phyloP scores from a whole-genome alignment of 2,113 vertebrate species.

The Gymnarchus niloticus region DNA sequence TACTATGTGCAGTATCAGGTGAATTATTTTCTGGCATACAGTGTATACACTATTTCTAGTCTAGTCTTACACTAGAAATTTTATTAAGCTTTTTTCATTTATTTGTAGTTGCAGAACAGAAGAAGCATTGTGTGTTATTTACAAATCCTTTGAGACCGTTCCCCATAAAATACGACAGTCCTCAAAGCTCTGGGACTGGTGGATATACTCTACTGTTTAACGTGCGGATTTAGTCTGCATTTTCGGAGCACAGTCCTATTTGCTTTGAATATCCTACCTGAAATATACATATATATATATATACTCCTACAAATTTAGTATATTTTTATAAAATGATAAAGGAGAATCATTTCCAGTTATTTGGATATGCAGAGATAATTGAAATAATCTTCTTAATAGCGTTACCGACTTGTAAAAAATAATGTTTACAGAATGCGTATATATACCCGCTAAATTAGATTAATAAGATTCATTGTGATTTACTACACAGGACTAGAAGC shows the following conservation, averaged over 20 bases:
- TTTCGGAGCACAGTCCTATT: too few relatives aligned
- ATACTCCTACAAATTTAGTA: background rate
- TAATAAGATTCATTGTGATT: background rate
- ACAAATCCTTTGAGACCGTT: background rate
- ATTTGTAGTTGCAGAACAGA: background rate
- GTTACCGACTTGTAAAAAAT: background rate
- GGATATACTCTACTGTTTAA: too few relatives aligned
- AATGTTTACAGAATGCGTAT: background rate
- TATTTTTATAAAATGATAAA: background rate
- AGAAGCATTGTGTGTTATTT: background rate
- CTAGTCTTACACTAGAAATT: background rate
- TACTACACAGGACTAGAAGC: background rate
- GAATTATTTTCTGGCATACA: background rate
- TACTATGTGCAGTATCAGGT: background rate
- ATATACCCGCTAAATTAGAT: background rate
- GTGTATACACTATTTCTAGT: background rate
- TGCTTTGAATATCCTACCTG: too few relatives aligned
- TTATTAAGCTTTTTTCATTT: background rate
- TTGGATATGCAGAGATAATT: background rate
- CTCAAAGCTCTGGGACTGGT: too few relatives aligned
- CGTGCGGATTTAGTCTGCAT: too few relatives aligned
- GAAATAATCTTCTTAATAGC: background rate
- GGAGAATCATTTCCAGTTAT: background rate
- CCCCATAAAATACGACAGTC: too few relatives aligned
- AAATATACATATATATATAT: background rate